Percentiles rank a stretch among this genome's conserved stretches.
phyloP scores from a whole-genome alignment of 1,140 invertebrate genomes.

The Calephelis virginiensis region DNA sequence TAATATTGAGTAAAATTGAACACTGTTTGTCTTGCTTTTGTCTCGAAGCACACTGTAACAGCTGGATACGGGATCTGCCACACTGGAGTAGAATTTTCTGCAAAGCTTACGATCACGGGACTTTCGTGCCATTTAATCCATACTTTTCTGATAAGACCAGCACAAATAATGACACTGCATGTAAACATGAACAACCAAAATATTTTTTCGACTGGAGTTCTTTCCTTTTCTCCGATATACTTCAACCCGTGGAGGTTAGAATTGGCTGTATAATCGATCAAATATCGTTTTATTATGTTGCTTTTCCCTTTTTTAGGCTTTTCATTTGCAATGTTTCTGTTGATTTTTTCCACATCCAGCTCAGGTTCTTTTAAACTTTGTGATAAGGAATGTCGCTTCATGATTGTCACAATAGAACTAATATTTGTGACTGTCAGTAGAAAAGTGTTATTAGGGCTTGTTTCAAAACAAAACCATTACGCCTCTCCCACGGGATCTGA shows the following conservation, averaged over 20 bases:
- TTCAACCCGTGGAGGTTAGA: constrained; percentile 65
- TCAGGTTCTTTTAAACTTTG: background rate
- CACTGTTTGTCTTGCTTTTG: constrained; percentile 74
- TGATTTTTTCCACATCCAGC: background rate
- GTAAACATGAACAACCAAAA: constrained; percentile 78
- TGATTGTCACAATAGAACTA: too few relatives aligned
- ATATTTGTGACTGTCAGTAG: too few relatives aligned
- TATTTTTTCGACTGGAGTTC: constrained; percentile 59
- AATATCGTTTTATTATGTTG: constrained; percentile 30
- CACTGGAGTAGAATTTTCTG: constrained; percentile 80
- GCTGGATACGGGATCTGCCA: constrained; percentile 81
- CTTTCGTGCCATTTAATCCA: constrained; percentile 82
- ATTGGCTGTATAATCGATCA: constrained; percentile 59
- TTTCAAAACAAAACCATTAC: too few relatives aligned
- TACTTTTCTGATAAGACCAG: constrained; percentile 77
- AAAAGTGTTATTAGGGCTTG: too few relatives aligned
- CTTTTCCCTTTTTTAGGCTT: background rate
- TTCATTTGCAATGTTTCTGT: background rate
- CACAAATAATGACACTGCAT: constrained; percentile 66
- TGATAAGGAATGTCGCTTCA: too few relatives aligned
- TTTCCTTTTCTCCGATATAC: constrained; percentile 64
- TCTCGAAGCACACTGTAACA: constrained; percentile 81
- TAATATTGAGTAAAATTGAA: constrained; percentile 80
- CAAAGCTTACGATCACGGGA: constrained; percentile 83
- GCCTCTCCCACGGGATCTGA: too few relatives aligned